These are phyloP conservation scores for Stenichneumon culpator DNA, from an alignment of 2,888 invertebrate species.

Conservation along the genomic window DNA sequence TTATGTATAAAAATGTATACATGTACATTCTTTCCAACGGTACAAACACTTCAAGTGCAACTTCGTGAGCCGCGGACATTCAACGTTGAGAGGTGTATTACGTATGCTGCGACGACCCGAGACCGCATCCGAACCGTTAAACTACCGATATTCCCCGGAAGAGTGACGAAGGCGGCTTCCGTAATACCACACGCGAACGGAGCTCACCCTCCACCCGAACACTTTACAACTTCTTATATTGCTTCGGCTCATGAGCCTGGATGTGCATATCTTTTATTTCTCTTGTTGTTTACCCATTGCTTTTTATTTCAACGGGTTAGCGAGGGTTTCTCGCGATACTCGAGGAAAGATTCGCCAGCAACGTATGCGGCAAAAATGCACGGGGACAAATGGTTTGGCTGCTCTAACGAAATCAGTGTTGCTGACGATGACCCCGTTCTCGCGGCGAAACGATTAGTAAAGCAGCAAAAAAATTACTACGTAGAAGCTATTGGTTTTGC, in stretches of 20 bases:
- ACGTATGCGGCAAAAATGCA: background rate
- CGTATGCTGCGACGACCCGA: background rate
- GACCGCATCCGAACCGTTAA: conserved; percentile 23
- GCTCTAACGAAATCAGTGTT: too few relatives aligned
- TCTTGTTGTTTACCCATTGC: background rate
- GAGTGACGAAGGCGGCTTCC: conserved; percentile 17
- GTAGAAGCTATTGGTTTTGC: too few relatives aligned
- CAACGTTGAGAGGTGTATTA: background rate
- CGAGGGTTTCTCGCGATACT: background rate
- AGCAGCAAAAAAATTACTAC: too few relatives aligned
- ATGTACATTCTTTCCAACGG: background rate
- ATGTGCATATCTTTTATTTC: background rate
- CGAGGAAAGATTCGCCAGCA: too few relatives aligned
- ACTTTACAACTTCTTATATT: conserved; percentile 37
- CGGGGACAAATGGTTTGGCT: too few relatives aligned
- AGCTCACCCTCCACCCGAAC: background rate
- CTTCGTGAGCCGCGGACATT: background rate
- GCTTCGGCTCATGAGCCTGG: background rate
- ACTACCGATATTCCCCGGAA: conserved; percentile 16
- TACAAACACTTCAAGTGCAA: background rate
- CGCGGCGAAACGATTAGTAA: too few relatives aligned
- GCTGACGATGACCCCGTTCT: too few relatives aligned
- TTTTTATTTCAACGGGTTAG: background rate
- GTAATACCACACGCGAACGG: background rate
- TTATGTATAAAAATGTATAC: background rate